A percentile compares a stretch with the other conserved stretches of the same genome.
phyloP scores from a whole-genome alignment of 1,140 invertebrate genomes.

The Drosophila insularis region DNA sequence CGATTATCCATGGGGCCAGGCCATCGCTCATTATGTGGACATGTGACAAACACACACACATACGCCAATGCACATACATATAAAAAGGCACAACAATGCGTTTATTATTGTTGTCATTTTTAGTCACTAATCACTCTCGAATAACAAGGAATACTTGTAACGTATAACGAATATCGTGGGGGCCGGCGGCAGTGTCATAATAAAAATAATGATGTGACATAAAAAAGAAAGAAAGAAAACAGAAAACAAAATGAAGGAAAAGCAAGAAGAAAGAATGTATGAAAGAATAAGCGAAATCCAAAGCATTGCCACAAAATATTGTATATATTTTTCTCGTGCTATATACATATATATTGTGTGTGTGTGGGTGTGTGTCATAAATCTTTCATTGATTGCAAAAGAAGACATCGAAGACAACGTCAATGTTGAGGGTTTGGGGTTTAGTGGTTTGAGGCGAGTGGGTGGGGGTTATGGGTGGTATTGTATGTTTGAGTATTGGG shows the following conservation, averaged over 20 bases:
- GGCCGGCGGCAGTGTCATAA: constrained; percentile 66
- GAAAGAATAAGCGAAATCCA: constrained; percentile 3
- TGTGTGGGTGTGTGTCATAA: constrained; percentile 65
- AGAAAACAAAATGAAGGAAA: constrained; percentile 10
- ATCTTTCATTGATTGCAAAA: constrained; percentile 79
- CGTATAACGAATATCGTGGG: constrained; percentile 12
- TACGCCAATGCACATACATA: constrained; percentile 17
- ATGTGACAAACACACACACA: constrained; percentile 12
- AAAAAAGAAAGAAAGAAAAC: constrained; percentile 46
- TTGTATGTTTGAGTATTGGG: background rate
- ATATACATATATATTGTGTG: constrained; percentile 1
- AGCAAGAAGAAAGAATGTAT: constrained; percentile 10
- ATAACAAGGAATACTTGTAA: constrained; percentile 42
- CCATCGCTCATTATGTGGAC: constrained; percentile 44
- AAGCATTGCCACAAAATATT: constrained; percentile 22
- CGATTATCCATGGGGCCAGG: constrained; percentile 32
- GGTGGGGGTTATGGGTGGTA: background rate
- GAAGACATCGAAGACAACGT: constrained; percentile 70
- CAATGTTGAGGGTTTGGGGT: constrained; percentile 34
- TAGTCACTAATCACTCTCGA: constrained; percentile 75
- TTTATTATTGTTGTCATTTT: constrained; percentile 59
- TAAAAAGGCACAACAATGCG: constrained; percentile 23
- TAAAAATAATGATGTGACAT: constrained; percentile 79
- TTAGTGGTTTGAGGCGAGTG: background rate
- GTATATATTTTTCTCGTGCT: constrained; percentile 30